phyloP scores from a whole-genome alignment of 2,797 vertebrate genomes.

The Bucorvus abyssinicus region DNA sequence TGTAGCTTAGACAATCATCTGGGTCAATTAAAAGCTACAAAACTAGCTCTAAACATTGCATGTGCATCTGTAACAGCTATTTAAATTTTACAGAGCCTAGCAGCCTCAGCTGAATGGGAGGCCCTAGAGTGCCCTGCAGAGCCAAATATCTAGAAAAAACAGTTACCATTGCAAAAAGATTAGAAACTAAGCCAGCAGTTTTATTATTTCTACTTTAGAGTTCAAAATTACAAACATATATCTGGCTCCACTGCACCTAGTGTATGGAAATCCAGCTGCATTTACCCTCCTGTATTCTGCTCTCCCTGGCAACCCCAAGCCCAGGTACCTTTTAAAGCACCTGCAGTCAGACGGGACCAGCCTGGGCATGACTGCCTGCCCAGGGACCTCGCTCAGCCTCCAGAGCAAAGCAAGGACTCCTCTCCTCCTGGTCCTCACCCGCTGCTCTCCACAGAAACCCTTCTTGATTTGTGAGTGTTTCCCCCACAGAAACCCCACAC shows the following conservation, averaged over 20 bases:
- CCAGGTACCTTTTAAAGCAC: background rate
- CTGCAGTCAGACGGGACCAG: background rate
- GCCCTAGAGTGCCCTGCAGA: background rate
- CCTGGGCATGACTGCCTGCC: background rate
- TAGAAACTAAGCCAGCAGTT: background rate
- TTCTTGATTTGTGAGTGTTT: background rate
- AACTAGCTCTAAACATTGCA: background rate
- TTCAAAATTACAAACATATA: background rate
- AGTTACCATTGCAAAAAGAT: background rate
- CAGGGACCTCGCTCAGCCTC: background rate
- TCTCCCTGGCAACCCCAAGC: background rate
- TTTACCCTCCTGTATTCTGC: background rate
- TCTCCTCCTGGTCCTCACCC: background rate
- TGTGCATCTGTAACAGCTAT: background rate
- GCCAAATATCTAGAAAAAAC: background rate
- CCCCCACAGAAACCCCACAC: background rate
- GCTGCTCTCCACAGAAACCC: background rate
- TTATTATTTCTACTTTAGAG: background rate
- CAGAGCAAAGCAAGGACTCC: background rate
- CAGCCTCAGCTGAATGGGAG: background rate
- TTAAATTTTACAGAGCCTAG: background rate
- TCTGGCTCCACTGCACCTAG: background rate
- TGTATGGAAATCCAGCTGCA: background rate
- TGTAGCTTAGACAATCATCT: background rate
- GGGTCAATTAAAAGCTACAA: conserved; percentile 16